Conservation (phyloP, 2,888 invertebrate genomes). For the Aromia moschata region DNA sequence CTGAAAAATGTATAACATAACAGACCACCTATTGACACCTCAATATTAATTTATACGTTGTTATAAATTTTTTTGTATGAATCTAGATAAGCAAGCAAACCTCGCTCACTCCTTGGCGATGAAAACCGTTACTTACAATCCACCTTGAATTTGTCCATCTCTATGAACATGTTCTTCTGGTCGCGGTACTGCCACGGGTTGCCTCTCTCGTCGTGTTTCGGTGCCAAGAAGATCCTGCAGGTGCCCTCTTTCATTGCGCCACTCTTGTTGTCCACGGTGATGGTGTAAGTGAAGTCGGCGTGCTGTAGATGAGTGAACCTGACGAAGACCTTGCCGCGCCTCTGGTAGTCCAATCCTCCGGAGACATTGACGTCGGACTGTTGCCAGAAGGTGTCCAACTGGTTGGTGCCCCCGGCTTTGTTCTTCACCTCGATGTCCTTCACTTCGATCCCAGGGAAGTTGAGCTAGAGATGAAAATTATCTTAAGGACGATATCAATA, state of each 20-base stretch:
- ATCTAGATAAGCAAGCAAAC: too few species aligned
- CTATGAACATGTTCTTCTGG: constrained; percentile 74
- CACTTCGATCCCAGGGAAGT: constrained; percentile 72
- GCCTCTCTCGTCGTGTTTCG: constrained; percentile 71
- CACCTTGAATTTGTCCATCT: constrained; percentile 76
- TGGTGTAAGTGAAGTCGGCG: constrained; percentile 71
- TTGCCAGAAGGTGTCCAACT: constrained; percentile 76
- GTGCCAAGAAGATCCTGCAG: constrained; percentile 75
- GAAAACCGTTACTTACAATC: constrained; percentile 70
- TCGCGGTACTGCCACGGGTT: constrained; percentile 70
- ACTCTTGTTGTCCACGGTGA: constrained; percentile 57
- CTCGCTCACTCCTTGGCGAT: too few species aligned
- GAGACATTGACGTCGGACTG: constrained; percentile 80
- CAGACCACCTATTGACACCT: too few species aligned
- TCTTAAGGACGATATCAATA: too few species aligned
- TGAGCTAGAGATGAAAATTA: constrained; percentile 67
- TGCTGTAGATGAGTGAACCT: constrained; percentile 83
- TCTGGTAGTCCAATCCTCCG: constrained; percentile 84
- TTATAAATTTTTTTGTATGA: too few species aligned
- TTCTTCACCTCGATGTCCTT: constrained; percentile 67
- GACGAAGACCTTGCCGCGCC: constrained; percentile 77
- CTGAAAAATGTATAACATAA: too few species aligned
- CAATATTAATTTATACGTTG: too few species aligned
- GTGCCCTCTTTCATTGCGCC: constrained; percentile 67
- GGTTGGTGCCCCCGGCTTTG: constrained; percentile 59